These are phyloP conservation scores for Drosophila repletoides DNA, from an alignment of 1,140 invertebrate genomes.

Conservation along the genomic window DNA sequence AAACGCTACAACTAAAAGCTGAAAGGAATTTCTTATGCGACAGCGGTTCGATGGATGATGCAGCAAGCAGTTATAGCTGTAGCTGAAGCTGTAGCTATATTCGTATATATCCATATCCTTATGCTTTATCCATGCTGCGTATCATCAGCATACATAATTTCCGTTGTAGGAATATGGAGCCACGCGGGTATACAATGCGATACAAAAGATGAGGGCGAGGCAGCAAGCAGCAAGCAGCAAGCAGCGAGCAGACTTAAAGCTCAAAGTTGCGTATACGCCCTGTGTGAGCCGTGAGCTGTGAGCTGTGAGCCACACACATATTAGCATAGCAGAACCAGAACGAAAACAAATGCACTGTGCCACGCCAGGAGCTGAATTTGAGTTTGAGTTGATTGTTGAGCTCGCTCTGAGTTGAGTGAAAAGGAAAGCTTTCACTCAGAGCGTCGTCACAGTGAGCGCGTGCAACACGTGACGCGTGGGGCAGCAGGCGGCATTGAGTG, in stretches of 20 bases:
- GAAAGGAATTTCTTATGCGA: constrained; percentile 17
- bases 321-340: too few relatives aligned
- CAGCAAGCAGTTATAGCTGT: too few relatives aligned
- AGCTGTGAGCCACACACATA: too few relatives aligned
- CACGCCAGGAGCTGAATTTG: constrained; percentile 30
- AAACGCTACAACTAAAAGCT: constrained; percentile 40
- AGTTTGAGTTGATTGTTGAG: too few relatives aligned
- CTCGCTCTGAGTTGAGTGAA: too few relatives aligned
- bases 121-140: constrained; percentile 17
- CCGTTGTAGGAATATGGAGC: constrained; percentile 43
- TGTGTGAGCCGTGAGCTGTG: constrained; percentile 19
- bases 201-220: not conserved
- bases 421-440: constrained; percentile 36
- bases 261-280: constrained; percentile 16
- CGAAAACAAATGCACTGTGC: constrained; percentile 48
- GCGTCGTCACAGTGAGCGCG: constrained; percentile 12
- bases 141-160: constrained; percentile 74
- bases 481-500: constrained; percentile 30
- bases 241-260: not conserved
- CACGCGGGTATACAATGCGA: constrained; percentile 4
- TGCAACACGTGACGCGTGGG: constrained; percentile 73
- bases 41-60: constrained; percentile 24
- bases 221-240: not conserved
- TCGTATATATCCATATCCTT: constrained; percentile 56
- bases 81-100: too few relatives aligned